phyloP scores from a whole-genome alignment of 2,888 invertebrate species.

The Drosophila mettleri region DNA sequence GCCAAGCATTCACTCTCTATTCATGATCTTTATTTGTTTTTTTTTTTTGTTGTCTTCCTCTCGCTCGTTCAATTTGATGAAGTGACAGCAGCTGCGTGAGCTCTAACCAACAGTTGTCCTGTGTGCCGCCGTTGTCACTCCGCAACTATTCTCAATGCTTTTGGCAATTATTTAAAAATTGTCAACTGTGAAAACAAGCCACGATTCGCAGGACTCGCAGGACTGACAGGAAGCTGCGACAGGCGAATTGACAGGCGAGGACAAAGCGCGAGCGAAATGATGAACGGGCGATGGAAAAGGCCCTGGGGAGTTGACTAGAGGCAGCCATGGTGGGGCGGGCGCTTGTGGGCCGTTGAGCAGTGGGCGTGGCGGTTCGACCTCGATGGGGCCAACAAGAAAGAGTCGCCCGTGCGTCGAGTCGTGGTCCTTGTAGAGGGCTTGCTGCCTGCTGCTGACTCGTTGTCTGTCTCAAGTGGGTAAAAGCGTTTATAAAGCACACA shows the following conservation, averaged over 20 bases:
- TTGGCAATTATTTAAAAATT: constrained; percentile 63
- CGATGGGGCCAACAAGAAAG: constrained; percentile 60
- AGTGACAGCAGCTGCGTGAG: constrained; percentile 5
- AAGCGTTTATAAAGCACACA: constrained; percentile 67
- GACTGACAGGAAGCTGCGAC: constrained; percentile 31
- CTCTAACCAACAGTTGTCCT: background rate
- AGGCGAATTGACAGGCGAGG: constrained; percentile 49
- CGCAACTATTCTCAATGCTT: background rate
- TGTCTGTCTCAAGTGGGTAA: constrained; percentile 75
- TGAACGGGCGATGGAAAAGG: constrained; percentile 1
- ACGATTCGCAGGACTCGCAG: constrained; percentile 52
- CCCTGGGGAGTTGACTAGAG: background rate
- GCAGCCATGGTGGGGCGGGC: background rate
- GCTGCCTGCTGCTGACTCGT: constrained; percentile 50
- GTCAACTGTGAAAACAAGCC: constrained; percentile 67
- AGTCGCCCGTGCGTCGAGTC: constrained; percentile 39
- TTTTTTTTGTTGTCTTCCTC: background rate
- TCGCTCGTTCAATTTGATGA: constrained; percentile 12
- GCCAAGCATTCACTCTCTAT: too few relatives aligned
- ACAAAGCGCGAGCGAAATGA: constrained; percentile 23
- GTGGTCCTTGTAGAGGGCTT: constrained; percentile 14
- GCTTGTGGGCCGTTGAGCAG: too few relatives aligned
- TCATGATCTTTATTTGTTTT: background rate
- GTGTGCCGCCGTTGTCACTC: background rate
- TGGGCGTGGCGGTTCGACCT: constrained; percentile 45